Percentiles rank a stretch among this genome's conserved stretches.
These are phyloP conservation scores for Plecturocebus donacophilus DNA, from an alignment of 2,113 vertebrate species.

Conservation along the genomic window DNA sequence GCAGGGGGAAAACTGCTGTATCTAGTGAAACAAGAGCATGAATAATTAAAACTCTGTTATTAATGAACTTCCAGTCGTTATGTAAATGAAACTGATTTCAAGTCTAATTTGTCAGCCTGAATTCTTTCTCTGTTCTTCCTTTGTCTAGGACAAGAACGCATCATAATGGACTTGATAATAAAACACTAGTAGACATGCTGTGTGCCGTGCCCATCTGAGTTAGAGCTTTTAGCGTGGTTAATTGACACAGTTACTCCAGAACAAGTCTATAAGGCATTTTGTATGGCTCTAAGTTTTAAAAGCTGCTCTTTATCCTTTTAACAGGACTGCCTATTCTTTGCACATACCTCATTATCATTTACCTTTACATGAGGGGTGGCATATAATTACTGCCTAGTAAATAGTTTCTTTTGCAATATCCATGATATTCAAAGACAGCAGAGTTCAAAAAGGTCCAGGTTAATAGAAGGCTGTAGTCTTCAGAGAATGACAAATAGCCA, in stretches of 20 bases:
- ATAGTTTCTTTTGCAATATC: conserved; percentile 81
- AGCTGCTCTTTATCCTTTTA: conserved; percentile 72
- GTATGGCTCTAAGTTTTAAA: conserved; percentile 82
- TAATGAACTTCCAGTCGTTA: conserved; percentile 94
- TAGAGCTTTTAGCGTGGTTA: conserved; percentile 86
- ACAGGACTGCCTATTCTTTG: conserved; percentile 79
- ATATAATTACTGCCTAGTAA: conserved; percentile 85
- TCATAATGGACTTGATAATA: conserved; percentile 89
- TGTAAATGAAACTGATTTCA: conserved; percentile 93
- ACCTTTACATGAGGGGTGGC: conserved; percentile 84
- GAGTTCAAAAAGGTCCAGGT: conserved; percentile 86
- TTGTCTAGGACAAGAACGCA: conserved; percentile 88
- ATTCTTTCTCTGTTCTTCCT: conserved; percentile 90
- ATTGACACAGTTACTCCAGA: conserved; percentile 89
- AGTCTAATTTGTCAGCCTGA: conserved; percentile 93
- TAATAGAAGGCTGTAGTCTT: conserved; percentile 83
- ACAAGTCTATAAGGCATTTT: conserved; percentile 86
- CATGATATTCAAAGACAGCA: conserved; percentile 81
- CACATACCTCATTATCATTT: conserved; percentile 81
- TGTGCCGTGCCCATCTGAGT: conserved; percentile 84
- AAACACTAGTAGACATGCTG: conserved; percentile 87
- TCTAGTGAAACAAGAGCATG: conserved; percentile 94
- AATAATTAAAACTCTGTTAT: conserved; percentile 94
- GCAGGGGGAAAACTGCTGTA: conserved; percentile 90
- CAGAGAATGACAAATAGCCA: conserved; percentile 82